Percentiles rank a stretch among this genome's conserved stretches.
Conservation (phyloP, 1,140 invertebrate genomes). For the Asbolus verrucosus region DNA sequence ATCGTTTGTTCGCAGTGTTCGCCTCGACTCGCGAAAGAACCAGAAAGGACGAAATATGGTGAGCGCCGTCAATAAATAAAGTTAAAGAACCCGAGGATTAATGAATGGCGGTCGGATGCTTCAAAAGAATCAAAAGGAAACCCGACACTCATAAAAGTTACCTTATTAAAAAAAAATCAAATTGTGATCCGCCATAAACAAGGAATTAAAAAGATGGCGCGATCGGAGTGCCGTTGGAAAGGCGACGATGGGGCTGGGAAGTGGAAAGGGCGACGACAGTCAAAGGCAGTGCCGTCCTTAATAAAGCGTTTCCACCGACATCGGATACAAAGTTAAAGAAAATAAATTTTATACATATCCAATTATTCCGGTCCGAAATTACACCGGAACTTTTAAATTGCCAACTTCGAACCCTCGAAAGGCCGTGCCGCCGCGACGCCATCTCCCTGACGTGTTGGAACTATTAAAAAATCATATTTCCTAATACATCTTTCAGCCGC, state of each 20-base stretch:
- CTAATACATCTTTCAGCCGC: conserved; percentile 33
- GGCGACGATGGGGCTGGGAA: neutral
- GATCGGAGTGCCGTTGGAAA: conserved; percentile 8
- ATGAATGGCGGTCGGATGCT: conserved; percentile 3
- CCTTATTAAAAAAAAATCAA: conserved; percentile 46
- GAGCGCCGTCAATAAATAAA: neutral
- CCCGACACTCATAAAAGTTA: conserved; percentile 39
- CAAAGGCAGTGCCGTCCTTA: neutral
- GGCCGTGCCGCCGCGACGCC: conserved; percentile 28
- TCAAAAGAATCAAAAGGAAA: conserved; percentile 30
- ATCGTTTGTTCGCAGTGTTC: conserved; percentile 19
- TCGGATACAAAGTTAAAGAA: conserved; percentile 16
- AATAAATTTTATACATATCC: conserved; percentile 49
- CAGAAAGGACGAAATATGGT: neutral
- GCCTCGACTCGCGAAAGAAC: neutral
- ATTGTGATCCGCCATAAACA: conserved; percentile 25
- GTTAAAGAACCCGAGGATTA: neutral
- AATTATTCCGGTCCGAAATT: conserved; percentile 34
- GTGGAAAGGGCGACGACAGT: neutral
- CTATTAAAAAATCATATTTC: conserved; percentile 52
- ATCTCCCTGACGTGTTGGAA: conserved; percentile 44
- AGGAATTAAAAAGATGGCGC: conserved; percentile 33
- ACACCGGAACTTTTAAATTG: conserved; percentile 46
- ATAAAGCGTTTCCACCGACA: conserved; percentile 26
- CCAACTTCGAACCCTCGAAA: conserved; percentile 7